Conservation (phyloP, 2,113 vertebrate species). For the Campylomormyrus numenius region DNA sequence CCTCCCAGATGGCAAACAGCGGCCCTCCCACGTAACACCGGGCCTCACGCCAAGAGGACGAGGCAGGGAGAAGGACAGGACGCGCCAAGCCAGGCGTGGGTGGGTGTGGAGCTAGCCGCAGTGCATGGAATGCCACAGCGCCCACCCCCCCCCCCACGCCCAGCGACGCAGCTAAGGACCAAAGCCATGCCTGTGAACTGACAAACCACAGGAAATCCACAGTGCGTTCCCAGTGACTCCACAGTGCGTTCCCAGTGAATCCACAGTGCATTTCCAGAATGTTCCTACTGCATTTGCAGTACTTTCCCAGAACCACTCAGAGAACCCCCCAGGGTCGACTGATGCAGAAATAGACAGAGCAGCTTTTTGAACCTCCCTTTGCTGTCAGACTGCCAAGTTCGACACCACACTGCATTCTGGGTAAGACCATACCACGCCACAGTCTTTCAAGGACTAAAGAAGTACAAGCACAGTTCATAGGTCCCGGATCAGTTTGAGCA, state of each 20-base stretch:
- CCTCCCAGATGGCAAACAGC: not conserved
- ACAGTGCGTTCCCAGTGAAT: not conserved
- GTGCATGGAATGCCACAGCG: not conserved
- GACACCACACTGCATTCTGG: not conserved
- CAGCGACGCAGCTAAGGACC: not conserved
- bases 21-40: not conserved
- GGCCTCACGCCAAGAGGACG: not conserved
- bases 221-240: not conserved
- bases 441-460: not conserved
- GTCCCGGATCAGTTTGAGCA: not conserved
- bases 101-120: not conserved
- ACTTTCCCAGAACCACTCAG: not conserved
- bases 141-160: not conserved
- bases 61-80: not conserved
- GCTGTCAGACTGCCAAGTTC: not conserved
- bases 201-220: not conserved
- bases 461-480: not conserved
- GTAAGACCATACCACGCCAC: not conserved
- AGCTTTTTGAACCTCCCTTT: not conserved
- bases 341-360: not conserved
- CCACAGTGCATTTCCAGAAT: not conserved
- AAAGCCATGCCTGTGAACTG: not conserved
- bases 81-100: not conserved
- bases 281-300: not conserved
- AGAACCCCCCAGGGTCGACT: not conserved